Percentiles rank a stretch among this genome's conserved stretches.
These are phyloP conservation scores for Diplazon laetatorius DNA, from an alignment of 2,888 invertebrate species.

Conservation along the genomic window DNA sequence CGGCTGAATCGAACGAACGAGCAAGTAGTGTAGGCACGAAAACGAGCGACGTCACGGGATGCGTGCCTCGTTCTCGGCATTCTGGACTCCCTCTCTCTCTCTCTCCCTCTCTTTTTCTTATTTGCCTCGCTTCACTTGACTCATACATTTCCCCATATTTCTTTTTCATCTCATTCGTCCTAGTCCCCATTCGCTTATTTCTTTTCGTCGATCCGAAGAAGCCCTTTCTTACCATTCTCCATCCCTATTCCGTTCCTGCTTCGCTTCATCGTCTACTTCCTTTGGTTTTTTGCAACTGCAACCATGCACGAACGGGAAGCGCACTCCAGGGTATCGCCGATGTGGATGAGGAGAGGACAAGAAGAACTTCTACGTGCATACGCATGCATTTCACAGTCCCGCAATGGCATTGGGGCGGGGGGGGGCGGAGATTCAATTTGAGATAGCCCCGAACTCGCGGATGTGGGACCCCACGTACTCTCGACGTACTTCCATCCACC, in stretches of 20 bases:
- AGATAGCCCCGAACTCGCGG: conserved; percentile 74
- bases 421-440: conserved; percentile 79
- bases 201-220: conserved; percentile 26
- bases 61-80: conserved; percentile 37
- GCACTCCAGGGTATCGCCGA: conserved; percentile 36
- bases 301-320: conserved; percentile 39
- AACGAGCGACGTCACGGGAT: conserved; percentile 43
- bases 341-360: conserved; percentile 28
- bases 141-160: conserved; percentile 32
- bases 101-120: not conserved
- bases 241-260: conserved; percentile 19
- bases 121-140: conserved; percentile 4
- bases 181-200: conserved; percentile 24
- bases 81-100: conserved; percentile 8
- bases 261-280: conserved; percentile 18
- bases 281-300: conserved; percentile 33
- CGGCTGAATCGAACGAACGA: conserved; percentile 20
- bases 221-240: conserved; percentile 44
- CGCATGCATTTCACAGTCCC: conserved; percentile 63
- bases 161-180: conserved; percentile 25
- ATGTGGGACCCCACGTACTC: conserved; percentile 59
- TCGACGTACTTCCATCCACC: conserved; percentile 1
- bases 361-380: conserved; percentile 18
- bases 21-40: conserved; percentile 44
- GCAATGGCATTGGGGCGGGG: conserved; percentile 74